Percentiles rank a stretch among this genome's conserved stretches.
phyloP scores from a whole-genome alignment of 2,888 invertebrate species.

The Itoplectis maculator region DNA sequence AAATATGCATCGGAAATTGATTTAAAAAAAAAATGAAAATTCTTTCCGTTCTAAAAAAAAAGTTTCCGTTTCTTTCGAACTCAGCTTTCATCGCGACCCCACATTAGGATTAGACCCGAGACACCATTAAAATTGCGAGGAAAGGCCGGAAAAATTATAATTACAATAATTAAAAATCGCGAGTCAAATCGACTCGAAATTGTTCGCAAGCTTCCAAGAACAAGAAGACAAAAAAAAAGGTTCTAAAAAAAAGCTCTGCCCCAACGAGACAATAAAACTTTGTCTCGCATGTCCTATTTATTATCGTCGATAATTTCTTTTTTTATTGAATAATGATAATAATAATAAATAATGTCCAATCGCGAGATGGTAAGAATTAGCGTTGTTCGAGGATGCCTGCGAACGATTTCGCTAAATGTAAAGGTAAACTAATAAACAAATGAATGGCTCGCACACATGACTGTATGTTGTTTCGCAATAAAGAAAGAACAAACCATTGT shows the following conservation, averaged over 20 bases:
- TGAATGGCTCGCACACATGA: conserved; percentile 72
- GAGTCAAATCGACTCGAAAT: conserved; percentile 48
- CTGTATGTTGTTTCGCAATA: conserved; percentile 81
- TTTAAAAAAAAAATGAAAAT: neutral
- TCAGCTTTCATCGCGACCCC: neutral
- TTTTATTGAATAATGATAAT: conserved; percentile 16
- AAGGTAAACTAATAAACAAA: conserved; percentile 41
- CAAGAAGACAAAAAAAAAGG: conserved; percentile 21
- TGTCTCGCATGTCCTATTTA: conserved; percentile 28
- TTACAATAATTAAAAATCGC: neutral
- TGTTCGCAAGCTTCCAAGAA: conserved; percentile 63
- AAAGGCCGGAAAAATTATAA: neutral
- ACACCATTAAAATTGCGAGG: neutral
- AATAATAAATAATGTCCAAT: conserved; percentile 33
- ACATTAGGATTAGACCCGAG: neutral
- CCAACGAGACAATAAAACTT: conserved; percentile 19
- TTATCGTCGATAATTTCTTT: conserved; percentile 20
- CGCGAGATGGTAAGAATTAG: conserved; percentile 30
- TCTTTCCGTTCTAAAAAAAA: no score
- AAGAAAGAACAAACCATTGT: conserved; percentile 75
- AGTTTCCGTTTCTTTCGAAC: no score
- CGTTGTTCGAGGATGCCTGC: conserved; percentile 60
- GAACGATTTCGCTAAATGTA: conserved; percentile 55
- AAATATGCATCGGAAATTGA: neutral
- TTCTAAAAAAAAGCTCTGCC: conserved; percentile 28